Evolutionary conservation across 2,113 vertebrate species (phyloP).

Genomic region (Lathamus discolor): DNA sequence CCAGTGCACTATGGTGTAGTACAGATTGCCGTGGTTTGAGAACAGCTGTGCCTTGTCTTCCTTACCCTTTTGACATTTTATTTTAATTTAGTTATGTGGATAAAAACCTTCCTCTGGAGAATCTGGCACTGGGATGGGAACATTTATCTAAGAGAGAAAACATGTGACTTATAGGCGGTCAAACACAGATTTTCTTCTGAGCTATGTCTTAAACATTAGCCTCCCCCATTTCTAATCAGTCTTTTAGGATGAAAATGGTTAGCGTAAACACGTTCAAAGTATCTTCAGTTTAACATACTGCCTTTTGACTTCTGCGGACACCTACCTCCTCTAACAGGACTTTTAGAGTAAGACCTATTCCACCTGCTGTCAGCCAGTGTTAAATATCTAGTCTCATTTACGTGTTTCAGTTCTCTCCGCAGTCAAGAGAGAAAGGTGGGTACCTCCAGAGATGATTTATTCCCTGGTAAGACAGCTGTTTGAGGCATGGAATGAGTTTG

Average conservation of each 20-base stretch:
- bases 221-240: neutral
- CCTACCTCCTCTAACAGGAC: neutral
- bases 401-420: neutral
- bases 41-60: neutral
- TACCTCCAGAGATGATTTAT: neutral
- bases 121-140: neutral
- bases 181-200: slow-evolving; percentile 23
- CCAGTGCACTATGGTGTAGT: neutral
- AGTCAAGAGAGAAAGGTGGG: neutral
- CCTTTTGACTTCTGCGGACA: neutral
- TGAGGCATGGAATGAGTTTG: neutral
- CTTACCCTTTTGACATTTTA: neutral
- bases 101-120: neutral
- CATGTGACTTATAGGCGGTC: slow-evolving; percentile 5
- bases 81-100: slow-evolving; percentile 14
- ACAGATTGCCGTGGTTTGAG: neutral
- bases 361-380: neutral
- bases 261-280: neutral
- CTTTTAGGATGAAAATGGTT: neutral
- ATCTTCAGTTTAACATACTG: neutral
- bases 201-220: neutral
- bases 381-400: neutral
- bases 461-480: neutral
- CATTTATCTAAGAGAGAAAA: slow-evolving; percentile 42
- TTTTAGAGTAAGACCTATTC: neutral